Evolutionary conservation across 2,113 vertebrate species (phyloP), one percentile per base, ranked within the genome.

Genomic region (Gadus macrocephalus): DNA sequence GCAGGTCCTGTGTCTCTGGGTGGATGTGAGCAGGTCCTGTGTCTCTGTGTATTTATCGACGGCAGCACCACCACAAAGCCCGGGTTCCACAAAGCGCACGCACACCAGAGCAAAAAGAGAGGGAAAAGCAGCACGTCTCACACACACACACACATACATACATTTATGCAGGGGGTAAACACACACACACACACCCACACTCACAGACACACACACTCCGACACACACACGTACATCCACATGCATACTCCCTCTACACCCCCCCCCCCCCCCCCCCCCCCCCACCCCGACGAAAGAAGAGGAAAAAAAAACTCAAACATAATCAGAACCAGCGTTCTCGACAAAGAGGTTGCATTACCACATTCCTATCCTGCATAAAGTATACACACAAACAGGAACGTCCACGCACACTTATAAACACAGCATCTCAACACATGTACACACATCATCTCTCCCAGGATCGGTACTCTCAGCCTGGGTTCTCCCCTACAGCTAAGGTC

Each of bases 341-440:
- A 68, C 73, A 76, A 73, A 78, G 73, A 83, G 76, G 56, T 25
- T 59, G 66, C 68, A 61, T 25, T 59, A 64, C 68, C 72, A 89
- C 79, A 88, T 80, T 83, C 78, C 61, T 74, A 73, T 25, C 35
- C 31, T 73, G 75, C 70, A 73, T 72, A 78, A 73, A 80, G 79
- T 83, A 77, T 76, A 79, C 69, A 74, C 68, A 86, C 69, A 75
- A 77, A 77, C 79, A 72, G 69, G 68, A 63, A 79, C 65, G 62
- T 71, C 71, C 72, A 71, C 74, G 69, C 75, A 49, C 42, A 49
- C 42, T 49, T 49, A 66, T 19, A 64, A 68, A 27, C 28, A 73
- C 11, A 62, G 19, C 56, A n/a, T 20, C 5, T n/a, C 11, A 35
- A 61, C 28, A 42, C 67, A 60, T n/a, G 56, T 27, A 60, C 80